Conservation (phyloP, 1,140 invertebrate species). For the Drosophila repletoides region DNA sequence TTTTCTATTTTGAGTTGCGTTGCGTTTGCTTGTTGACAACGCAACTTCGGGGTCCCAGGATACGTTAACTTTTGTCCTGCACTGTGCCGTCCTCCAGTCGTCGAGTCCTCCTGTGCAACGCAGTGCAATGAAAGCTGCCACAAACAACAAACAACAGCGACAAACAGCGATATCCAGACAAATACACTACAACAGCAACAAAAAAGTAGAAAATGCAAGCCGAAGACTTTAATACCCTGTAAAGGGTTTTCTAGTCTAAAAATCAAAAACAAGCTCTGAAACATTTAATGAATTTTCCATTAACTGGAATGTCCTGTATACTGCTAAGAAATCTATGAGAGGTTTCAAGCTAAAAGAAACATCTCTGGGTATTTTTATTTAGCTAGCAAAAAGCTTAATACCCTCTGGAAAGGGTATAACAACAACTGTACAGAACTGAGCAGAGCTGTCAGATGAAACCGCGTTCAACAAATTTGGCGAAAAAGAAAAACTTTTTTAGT, state of each 20-base stretch:
- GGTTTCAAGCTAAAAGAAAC: no score
- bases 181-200: constrained; percentile 54
- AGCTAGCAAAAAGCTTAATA: no score
- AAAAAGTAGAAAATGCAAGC: constrained; percentile 9
- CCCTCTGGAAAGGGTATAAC: no score
- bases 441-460: constrained; percentile 6
- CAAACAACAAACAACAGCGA: constrained; percentile 56
- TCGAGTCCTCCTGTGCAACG: constrained; percentile 32
- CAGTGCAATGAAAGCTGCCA: constrained; percentile 71
- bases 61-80: constrained; percentile 72
- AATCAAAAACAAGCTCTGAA: not conserved
- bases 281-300: no score
- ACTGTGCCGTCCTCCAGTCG: constrained; percentile 7
- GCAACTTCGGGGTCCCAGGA: constrained; percentile 70
- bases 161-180: constrained; percentile 50
- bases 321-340: no score
- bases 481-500: constrained; percentile 27
- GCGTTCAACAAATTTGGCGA: constrained; percentile 13
- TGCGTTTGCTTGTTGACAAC: constrained; percentile 70
- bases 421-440: not conserved
- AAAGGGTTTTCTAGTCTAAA: no score
- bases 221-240: no score
- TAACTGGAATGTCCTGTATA: no score
- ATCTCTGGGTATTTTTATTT: no score
- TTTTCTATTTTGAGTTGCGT: constrained; percentile 27